Evolutionary conservation across 2,888 invertebrate species (phyloP).

Genomic region (Acanthosepion pharaonis): DNA sequence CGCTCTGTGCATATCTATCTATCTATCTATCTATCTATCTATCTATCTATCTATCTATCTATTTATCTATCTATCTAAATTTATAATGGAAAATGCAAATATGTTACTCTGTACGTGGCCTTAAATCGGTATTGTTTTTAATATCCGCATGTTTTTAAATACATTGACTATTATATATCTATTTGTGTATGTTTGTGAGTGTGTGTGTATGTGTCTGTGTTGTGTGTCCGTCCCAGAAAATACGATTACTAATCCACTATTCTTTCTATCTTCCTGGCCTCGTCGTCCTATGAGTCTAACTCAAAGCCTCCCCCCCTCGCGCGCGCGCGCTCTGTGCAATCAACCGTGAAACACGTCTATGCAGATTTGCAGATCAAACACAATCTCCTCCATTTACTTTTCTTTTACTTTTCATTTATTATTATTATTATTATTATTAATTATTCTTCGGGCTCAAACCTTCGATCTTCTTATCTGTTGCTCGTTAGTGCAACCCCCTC

Average conservation of each 20-base stretch:
- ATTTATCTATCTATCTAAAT: background rate
- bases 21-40: too few species aligned
- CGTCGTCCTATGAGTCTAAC: background rate
- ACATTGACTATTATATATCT: background rate
- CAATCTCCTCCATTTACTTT: background rate
- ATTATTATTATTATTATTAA: too few species aligned
- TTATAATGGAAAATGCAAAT: background rate
- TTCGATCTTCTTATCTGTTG: conserved; percentile 33
- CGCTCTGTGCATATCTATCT: too few species aligned
- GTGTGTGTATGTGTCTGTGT: background rate
- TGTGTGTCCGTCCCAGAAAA: background rate
- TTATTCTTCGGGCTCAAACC: background rate
- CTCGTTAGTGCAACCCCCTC: background rate
- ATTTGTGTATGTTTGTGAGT: background rate
- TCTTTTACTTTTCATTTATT: background rate
- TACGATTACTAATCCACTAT: background rate
- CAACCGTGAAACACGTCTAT: background rate
- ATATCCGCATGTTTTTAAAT: background rate
- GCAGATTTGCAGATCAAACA: conserved; percentile 12
- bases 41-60: background rate
- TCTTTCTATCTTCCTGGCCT: background rate
- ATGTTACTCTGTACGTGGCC: background rate
- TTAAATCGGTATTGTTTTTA: background rate
- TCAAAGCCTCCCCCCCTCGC: background rate
- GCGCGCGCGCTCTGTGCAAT: background rate